Evolutionary conservation across 1,140 invertebrate species (phyloP).

Genomic region (Drosophila orena): DNA sequence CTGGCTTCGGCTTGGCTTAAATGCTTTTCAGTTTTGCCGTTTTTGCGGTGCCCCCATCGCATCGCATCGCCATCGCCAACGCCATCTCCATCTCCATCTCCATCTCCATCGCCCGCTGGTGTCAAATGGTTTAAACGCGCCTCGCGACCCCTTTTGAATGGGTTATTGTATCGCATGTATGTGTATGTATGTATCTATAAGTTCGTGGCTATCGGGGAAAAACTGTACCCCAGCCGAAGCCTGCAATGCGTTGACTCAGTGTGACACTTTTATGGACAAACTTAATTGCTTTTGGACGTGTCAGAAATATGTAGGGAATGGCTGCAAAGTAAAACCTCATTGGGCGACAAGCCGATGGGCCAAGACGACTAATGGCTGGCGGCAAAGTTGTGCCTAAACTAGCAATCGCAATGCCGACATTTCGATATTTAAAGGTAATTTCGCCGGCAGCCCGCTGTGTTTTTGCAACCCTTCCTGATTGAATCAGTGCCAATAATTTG

Average conservation of each 20-base stretch:
- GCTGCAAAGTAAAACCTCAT: background rate
- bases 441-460: constrained; percentile 4
- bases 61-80: background rate
- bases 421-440: constrained; percentile 46
- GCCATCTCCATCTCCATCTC: no score
- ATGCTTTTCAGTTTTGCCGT: constrained; percentile 54
- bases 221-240: constrained; percentile 2
- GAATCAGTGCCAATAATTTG: constrained; percentile 80
- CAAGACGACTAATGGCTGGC: constrained; percentile 39
- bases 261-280: constrained; percentile 73
- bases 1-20: constrained; percentile 60
- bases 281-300: constrained; percentile 75
- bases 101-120: constrained; percentile 40
- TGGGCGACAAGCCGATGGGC: constrained; percentile 10
- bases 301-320: constrained; percentile 38
- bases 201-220: constrained; percentile 16
- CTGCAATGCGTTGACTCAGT: constrained; percentile 60
- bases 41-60: constrained; percentile 16
- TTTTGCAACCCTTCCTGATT: constrained; percentile 61
- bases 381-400: constrained; percentile 21
- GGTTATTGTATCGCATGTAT: constrained; percentile 35
- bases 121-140: constrained; percentile 77
- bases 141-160: constrained; percentile 45
- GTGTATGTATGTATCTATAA: constrained; percentile 43
- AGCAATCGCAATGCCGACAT: constrained; percentile 15